Conservation (phyloP, 2,797 vertebrate genomes). For the Sylvilagus floridanus region DNA sequence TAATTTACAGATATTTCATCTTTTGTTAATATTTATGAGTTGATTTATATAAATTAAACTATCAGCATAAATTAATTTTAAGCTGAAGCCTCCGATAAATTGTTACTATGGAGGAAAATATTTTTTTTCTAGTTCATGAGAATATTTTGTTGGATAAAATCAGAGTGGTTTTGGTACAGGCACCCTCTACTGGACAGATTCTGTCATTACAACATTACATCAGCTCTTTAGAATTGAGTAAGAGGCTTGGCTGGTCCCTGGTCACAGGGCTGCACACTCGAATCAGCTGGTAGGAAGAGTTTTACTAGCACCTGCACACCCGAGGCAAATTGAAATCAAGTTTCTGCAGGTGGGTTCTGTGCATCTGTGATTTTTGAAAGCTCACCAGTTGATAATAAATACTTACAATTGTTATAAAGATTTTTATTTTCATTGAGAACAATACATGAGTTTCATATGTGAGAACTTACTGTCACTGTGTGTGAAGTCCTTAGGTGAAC, state of each 20-base stretch:
- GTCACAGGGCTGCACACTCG: background rate
- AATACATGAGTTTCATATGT: background rate
- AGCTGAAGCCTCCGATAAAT: background rate
- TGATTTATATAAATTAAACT: constrained; percentile 28
- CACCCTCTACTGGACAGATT: constrained; percentile 84
- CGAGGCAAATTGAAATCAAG: background rate
- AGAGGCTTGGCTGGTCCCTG: background rate
- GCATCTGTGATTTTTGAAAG: background rate
- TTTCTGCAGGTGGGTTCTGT: background rate
- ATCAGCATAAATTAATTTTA: background rate
- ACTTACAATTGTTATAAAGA: background rate
- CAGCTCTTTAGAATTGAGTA: background rate
- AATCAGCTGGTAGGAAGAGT: too few species aligned
- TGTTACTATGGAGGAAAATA: background rate
- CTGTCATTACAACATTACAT: constrained; percentile 64
- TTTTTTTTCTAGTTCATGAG: background rate
- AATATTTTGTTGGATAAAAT: background rate
- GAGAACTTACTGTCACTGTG: background rate
- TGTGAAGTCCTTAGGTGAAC: background rate
- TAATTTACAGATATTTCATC: constrained; percentile 10
- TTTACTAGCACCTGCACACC: background rate
- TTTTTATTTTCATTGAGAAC: constrained; percentile 16
- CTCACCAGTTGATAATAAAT: background rate
- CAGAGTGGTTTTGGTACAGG: constrained; percentile 52
- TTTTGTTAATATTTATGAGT: constrained; percentile 35